Conservation (phyloP, 2,888 invertebrate species). For the Drosophila emarginata region DNA sequence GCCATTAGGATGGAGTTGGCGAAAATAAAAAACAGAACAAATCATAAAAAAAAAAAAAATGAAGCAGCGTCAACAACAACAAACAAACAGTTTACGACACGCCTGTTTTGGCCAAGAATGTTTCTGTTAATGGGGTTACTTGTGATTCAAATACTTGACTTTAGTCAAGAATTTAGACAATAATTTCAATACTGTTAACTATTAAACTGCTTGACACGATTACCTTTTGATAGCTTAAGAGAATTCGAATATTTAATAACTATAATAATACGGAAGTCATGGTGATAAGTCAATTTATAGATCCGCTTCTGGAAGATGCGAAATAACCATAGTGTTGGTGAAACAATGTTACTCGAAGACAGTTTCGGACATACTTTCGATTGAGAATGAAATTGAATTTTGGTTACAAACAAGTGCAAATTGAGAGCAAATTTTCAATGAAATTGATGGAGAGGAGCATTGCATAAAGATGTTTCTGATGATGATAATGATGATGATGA, state of each 20-base stretch:
- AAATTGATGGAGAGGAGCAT: too few species aligned
- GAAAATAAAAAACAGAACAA: constrained; percentile 10
- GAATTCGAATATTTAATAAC: too few species aligned
- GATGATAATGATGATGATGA: neutral
- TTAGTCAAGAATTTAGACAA: neutral
- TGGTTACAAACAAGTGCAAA: constrained; percentile 21
- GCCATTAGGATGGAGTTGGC: constrained; percentile 56
- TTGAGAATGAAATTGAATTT: constrained; percentile 20
- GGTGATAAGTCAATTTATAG: constrained; percentile 9
- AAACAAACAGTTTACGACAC: constrained; percentile 31
- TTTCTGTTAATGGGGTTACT: neutral
- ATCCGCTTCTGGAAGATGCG: too few species aligned
- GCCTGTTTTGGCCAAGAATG: neutral
- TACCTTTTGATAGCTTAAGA: too few species aligned
- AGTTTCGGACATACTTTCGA: constrained; percentile 21
- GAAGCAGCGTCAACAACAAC: constrained; percentile 21
- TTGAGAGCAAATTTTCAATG: neutral
- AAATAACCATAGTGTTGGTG: neutral
- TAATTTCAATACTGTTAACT: neutral
- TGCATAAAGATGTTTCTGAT: neutral
- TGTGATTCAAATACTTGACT: neutral
- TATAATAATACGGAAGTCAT: neutral
- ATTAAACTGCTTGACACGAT: too few species aligned
- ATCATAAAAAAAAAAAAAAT: neutral
- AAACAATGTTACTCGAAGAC: too few species aligned